These are phyloP conservation scores for Martes martes DNA, from an alignment of 2,113 vertebrate species.

Conservation along the genomic window DNA sequence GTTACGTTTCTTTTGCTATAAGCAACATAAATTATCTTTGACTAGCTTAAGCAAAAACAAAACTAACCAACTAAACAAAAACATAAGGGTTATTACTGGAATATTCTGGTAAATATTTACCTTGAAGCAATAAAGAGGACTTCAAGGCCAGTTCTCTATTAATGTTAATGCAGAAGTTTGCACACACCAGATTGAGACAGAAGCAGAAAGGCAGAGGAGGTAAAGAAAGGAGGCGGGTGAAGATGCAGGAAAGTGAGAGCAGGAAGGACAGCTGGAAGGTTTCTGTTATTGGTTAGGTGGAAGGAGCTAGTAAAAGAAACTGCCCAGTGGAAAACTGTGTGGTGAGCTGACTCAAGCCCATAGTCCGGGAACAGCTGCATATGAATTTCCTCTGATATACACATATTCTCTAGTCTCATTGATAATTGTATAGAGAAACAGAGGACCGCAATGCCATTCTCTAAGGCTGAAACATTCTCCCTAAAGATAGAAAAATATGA, in stretches of 20 bases:
- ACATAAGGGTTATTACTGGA: background rate
- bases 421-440: background rate
- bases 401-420: background rate
- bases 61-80: background rate
- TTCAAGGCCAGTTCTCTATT: background rate
- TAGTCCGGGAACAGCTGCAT: background rate
- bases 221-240: background rate
- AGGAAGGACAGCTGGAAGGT: background rate
- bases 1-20: background rate
- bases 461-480: background rate
- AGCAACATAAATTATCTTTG: slow-evolving; percentile 16
- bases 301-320: background rate
- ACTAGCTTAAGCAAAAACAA: slow-evolving; percentile 5
- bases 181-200: background rate
- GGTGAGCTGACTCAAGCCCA: background rate
- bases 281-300: background rate
- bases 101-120: background rate
- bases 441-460: background rate
- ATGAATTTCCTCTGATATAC: background rate
- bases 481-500: background rate
- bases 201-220: background rate
- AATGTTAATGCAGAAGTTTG: background rate
- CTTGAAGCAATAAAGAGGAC: background rate
- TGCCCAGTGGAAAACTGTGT: background rate
- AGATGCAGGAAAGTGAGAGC: background rate